A percentile compares a stretch with the other conserved stretches of the same genome.
Conservation (phyloP, 2,888 invertebrate species). For the Drosophila antonietae region DNA sequence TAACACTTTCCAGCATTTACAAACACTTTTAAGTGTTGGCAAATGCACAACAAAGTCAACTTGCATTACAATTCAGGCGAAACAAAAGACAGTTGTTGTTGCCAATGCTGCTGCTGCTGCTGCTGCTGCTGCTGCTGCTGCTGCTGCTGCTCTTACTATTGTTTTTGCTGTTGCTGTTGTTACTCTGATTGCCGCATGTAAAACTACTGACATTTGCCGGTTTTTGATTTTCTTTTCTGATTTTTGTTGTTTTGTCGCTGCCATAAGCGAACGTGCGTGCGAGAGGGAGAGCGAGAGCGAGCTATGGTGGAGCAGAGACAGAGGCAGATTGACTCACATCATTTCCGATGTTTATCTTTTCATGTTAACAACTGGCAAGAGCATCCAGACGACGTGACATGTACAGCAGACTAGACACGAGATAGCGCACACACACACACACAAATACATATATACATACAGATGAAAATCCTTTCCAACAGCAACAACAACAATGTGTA, state of each 20-base stretch:
- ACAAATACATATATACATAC: background rate
- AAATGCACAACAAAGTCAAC: constrained; percentile 29
- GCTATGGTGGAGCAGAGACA: background rate
- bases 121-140: background rate
- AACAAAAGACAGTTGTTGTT: constrained; percentile 47
- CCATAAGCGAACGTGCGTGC: constrained; percentile 8
- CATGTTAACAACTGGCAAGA: constrained; percentile 69
- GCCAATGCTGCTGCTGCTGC: background rate
- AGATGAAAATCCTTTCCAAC: constrained; percentile 19
- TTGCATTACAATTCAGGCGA: constrained; percentile 55
- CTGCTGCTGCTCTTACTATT: background rate
- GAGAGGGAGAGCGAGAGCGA: background rate
- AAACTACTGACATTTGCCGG: constrained; percentile 51
- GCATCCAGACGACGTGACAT: constrained; percentile 42
- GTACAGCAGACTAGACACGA: constrained; percentile 29
- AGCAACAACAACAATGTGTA: background rate
- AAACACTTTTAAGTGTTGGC: constrained; percentile 28
- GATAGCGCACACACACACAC: constrained; percentile 20
- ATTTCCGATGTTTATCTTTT: constrained; percentile 79
- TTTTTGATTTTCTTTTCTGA: constrained; percentile 45
- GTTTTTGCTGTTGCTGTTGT: constrained; percentile 28
- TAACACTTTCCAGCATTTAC: constrained; percentile 29
- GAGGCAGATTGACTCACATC: constrained; percentile 76
- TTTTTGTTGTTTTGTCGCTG: constrained; percentile 27
- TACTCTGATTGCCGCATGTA: constrained; percentile 63